These are phyloP conservation scores for Podabrus alpinus DNA, from an alignment of 2,888 invertebrate genomes.

Conservation along the genomic window DNA sequence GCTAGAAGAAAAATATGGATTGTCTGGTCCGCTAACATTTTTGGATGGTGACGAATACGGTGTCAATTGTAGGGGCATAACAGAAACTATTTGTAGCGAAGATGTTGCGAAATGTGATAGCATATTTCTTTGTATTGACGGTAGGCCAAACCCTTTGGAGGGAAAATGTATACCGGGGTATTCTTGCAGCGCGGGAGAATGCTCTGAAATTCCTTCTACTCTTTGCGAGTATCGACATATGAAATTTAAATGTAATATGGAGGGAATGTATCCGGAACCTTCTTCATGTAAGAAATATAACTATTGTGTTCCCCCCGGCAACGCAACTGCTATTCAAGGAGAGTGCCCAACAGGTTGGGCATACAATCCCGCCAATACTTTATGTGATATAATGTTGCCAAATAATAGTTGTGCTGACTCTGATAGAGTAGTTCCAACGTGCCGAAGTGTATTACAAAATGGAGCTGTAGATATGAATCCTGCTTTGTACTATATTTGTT, in stretches of 20 bases:
- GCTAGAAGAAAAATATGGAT: background rate
- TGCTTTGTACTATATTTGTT: background rate
- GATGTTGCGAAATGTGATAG: background rate
- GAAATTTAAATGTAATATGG: background rate
- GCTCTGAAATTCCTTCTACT: background rate
- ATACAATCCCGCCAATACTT: background rate
- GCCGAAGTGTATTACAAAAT: background rate
- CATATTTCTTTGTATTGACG: background rate
- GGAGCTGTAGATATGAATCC: background rate
- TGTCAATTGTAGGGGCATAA: background rate
- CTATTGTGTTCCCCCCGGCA: background rate
- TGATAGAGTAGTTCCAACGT: background rate
- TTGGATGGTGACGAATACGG: background rate
- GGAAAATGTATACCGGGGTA: background rate
- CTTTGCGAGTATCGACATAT: background rate
- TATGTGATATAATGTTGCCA: background rate
- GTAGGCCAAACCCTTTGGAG: background rate
- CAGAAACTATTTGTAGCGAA: background rate
- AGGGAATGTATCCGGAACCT: constrained; percentile 11
- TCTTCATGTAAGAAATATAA: constrained; percentile 1
- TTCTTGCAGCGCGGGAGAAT: background rate
- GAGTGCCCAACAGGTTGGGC: background rate
- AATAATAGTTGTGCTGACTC: background rate
- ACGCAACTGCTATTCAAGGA: background rate
- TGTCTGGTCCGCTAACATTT: background rate